A percentile compares a stretch with the other conserved stretches of the same genome.
Conservation (phyloP, 2,797 vertebrate genomes). For the Chanos chanos region DNA sequence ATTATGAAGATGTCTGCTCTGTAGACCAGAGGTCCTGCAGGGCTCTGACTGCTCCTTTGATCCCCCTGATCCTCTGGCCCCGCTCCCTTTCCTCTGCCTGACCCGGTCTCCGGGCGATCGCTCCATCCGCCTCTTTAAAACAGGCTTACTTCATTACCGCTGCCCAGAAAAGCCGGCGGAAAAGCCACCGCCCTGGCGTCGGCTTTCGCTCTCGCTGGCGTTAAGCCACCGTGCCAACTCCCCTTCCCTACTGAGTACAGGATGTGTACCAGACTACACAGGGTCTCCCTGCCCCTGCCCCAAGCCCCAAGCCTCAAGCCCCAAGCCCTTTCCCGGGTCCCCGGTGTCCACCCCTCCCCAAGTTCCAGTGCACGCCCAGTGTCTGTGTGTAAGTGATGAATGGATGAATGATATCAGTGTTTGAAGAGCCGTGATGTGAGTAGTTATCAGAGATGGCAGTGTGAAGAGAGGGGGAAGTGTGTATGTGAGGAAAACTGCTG, state of each 20-base stretch:
- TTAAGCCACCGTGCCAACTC: slow-evolving; percentile 37
- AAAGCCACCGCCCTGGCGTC: slow-evolving; percentile 40
- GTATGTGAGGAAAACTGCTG: too few relatives aligned
- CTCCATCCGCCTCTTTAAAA: slow-evolving; percentile 43
- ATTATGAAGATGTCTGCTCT: slow-evolving; percentile 35
- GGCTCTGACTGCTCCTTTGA: slow-evolving; percentile 37
- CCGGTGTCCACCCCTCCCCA: too few relatives aligned
- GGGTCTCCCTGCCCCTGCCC: slow-evolving; percentile 17
- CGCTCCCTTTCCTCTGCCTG: background rate
- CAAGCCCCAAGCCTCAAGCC: too few relatives aligned
- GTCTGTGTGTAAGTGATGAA: too few relatives aligned
- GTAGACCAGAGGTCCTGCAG: slow-evolving; percentile 27
- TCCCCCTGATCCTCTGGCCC: slow-evolving; percentile 36
- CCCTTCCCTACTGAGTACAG: slow-evolving; percentile 30
- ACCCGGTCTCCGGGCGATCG: slow-evolving; percentile 27
- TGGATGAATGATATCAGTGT: too few relatives aligned
- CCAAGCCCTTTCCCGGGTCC: too few relatives aligned
- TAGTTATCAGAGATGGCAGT: too few relatives aligned
- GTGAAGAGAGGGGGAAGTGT: too few relatives aligned
- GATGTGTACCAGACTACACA: slow-evolving; percentile 25
- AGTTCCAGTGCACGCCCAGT: too few relatives aligned
- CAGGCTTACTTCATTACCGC: slow-evolving; percentile 44
- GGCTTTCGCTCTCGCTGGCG: slow-evolving; percentile 28
- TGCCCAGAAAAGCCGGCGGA: too few relatives aligned
- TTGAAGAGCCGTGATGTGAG: too few relatives aligned